Evolutionary conservation across 2,113 vertebrate genomes (phyloP).

Genomic region (Cathartes aura): DNA sequence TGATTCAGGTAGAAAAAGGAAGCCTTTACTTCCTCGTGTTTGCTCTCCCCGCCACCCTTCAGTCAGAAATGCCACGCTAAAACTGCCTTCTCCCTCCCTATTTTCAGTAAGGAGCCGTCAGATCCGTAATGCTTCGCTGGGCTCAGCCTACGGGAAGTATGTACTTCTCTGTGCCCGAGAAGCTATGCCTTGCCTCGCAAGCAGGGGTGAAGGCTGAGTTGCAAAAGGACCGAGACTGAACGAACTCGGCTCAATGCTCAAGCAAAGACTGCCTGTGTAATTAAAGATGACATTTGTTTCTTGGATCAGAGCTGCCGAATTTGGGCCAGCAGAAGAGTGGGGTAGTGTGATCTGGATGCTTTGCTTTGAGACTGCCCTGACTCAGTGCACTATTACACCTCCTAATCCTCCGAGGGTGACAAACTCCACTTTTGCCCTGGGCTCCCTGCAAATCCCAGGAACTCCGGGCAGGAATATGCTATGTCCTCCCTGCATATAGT

Average conservation of each 20-base stretch:
- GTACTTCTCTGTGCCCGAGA: fast-evolving
- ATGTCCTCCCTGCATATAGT: neutral
- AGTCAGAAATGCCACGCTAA: conserved; percentile 20
- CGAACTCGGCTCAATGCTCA: neutral
- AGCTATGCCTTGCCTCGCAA: neutral
- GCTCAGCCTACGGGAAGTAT: neutral
- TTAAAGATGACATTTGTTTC: conserved; percentile 23
- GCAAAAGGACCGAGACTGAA: neutral
- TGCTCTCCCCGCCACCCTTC: conserved; percentile 41
- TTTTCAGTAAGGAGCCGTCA: neutral
- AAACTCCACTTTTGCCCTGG: neutral
- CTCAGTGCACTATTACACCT: neutral
- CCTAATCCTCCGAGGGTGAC: neutral
- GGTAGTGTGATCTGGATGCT: neutral
- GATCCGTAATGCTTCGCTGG: neutral
- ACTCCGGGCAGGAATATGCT: neutral
- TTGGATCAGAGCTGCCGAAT: neutral
- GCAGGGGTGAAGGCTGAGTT: neutral
- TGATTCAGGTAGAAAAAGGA: conserved; percentile 80
- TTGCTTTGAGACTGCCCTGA: neutral
- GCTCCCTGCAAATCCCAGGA: neutral
- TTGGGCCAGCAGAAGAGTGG: neutral
- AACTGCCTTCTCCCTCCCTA: conserved; percentile 7
- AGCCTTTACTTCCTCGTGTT: conserved; percentile 76
- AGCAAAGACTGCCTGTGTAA: neutral